These are phyloP conservation scores for Drosophila saltans DNA, from an alignment of 1,140 invertebrate species.

Conservation along the genomic window DNA sequence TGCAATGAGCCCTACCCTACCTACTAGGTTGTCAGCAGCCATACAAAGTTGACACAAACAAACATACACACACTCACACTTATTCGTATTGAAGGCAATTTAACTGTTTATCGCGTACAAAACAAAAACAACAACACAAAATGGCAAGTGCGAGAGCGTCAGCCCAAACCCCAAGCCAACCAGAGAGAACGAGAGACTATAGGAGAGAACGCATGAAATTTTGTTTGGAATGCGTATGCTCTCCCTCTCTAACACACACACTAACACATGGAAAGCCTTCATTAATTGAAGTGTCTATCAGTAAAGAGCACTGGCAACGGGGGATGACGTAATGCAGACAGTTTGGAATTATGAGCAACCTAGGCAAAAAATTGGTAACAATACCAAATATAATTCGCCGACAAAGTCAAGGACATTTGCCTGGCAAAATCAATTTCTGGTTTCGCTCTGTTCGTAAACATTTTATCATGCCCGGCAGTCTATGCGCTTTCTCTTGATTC, in stretches of 20 bases:
- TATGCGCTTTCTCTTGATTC: slow-evolving; percentile 60
- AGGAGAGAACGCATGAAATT: slow-evolving; percentile 33
- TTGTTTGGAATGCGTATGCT: slow-evolving; percentile 52
- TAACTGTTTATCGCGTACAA: slow-evolving; percentile 73
- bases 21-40: slow-evolving; percentile 52
- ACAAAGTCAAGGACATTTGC: slow-evolving; percentile 69
- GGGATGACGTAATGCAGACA: slow-evolving; percentile 75
- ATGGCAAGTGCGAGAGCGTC: slow-evolving; percentile 28
- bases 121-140: slow-evolving; percentile 63
- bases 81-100: slow-evolving; percentile 52
- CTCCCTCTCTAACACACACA: slow-evolving; percentile 32
- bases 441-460: slow-evolving; percentile 39
- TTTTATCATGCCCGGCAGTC: slow-evolving; percentile 32
- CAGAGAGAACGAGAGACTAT: background rate
- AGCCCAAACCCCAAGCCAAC: slow-evolving; percentile 13
- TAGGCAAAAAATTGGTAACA: slow-evolving; percentile 25
- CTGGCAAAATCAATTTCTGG: slow-evolving; percentile 36
- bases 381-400: slow-evolving; percentile 17
- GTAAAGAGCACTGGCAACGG: slow-evolving; percentile 68
- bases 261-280: slow-evolving; percentile 35
- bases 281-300: slow-evolving; percentile 82
- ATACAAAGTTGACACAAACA: slow-evolving; percentile 48
- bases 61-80: slow-evolving; percentile 28
- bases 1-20: slow-evolving; percentile 24
- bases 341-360: slow-evolving; percentile 66